Evolutionary conservation across 2,888 invertebrate genomes (phyloP), one percentile per base, ranked within the genome.

Genomic region (Nomada goodeniana): DNA sequence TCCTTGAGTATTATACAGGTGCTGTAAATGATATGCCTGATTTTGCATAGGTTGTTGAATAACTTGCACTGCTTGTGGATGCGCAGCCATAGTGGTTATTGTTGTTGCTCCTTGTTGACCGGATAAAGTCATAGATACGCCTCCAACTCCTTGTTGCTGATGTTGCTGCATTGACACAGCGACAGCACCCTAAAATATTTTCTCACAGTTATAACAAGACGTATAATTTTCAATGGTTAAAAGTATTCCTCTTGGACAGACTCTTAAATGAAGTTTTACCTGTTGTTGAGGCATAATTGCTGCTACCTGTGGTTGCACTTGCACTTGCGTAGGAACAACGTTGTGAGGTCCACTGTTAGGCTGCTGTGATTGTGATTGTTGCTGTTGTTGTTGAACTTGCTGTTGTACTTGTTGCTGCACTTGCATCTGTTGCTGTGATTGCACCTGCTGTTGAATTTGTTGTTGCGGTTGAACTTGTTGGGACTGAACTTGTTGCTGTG

Each of bases 31-130:
- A 91, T 98, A 97, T 2, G 96, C 95, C 63, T 95, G 95, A 93
- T 95, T 97, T 93, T 97, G 97, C 67, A 97, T 93, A 0, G 97
- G 97, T 90, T 97, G 98, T 92, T 97, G 97, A 89, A 98, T 97
- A 36, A 98, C 96, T 92, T 98, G 98, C 50, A 98, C 96, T 3
- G 93, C 94, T 86, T 96, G 95, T 83, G 97, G 97, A 90, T 97
- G 94, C 0, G 97, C 96, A 5, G 97, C 96, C 97, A 97, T 97
- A 9, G 96, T 96, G 2, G 97, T 96, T 76, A 97, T 96, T 1
- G 96, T 96, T 0, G 95, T 96, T 86, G 95, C 96, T 68, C 92
- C 94, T 73, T 93, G 93, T 80, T 93, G 93, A 50, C 93, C 93
- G 5, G 93, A 92, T 15, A 93, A 81, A 7, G 93, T 93, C 93